Base-by-base conservation (phyloP, 2,113 vertebrate species). In the Peucedramus taeniatus region DNA sequence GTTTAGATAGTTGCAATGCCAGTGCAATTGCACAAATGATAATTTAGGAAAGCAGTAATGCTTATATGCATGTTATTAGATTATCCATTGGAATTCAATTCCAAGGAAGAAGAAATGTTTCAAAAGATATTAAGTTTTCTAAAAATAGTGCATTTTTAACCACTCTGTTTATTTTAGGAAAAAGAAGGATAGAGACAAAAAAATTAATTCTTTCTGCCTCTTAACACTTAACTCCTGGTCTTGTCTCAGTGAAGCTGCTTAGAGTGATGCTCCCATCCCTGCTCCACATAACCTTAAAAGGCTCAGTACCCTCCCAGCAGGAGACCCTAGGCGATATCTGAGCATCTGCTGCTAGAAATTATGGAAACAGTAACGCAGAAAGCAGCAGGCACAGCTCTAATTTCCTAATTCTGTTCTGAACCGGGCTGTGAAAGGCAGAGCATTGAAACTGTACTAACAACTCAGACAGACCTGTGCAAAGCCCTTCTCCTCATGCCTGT, bases 61-160 rank as follows among this genome's bases (percentile, higher is more conserved):
- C 54, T 93, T 40, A 74, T 40, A 75, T 28, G n/a, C 45, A 57
- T 37, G 7, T 30, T 45, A 59, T 35, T 47, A 83, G 15, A 64
- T 63, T 61, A 76, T 24, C 40, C 54, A 70, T 3, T 60, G 88
- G 56, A 96, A 95, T 92, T 94, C 44, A 78, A 49, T 84, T 94
- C 89, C 79, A 88, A 80, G 31, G 22, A 50, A n/a, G 31, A 81
- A 17, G 71, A 89, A 76, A 59, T 66, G 47, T 81, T 95, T 92
- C 30, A 70, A 24, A 54, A 89, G 54, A 72, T 24, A 86, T 13
- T 9, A 80, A 27, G 19, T 50, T 95, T 57, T 84, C 19, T 61
- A 85, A 83, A 92, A 85, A 56, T 65, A 83, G 60, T 84, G 71
- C 70, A 92, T 71, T 90, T 95, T 90, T 94, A 19, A 90, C n/a